Evolutionary conservation across 2,888 invertebrate genomes (phyloP), one percentile per base, ranked within the genome.

Genomic region (Plutella xylostella): DNA sequence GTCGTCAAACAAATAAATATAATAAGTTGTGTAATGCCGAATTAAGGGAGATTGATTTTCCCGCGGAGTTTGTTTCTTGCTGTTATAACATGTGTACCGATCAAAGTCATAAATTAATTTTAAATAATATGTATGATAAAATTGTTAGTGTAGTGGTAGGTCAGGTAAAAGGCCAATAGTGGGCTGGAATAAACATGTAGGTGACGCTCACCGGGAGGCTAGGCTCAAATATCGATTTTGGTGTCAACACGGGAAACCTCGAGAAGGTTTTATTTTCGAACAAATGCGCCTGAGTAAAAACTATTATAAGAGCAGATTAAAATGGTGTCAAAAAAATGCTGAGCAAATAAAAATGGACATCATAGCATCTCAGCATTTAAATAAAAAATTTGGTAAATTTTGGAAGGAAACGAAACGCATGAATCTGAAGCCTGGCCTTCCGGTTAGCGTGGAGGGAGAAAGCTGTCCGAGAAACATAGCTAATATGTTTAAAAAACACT

Each of bases 131-230:
- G 31, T 31, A 31, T 31, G 6, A 6, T 31, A n/a, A 31, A 4
- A 12, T n/a, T 12, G 31, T 31, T 4, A 31, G 31, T 31, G 9
- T 4, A 12, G 12, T 31, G 6, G n/a, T 11, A 5, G n/a, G n/a
- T 31, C 17, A 18, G 17, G 17, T 4, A 35, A 35, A 19, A 35
- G 30, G 15, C 19, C 15, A 1, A 40, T 46, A 1, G 28, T 33
- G 11, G 47, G 47, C 1, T 47, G 45, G 46, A 49, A 49, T 21
- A 44, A 34, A 19, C 43, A 46, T 33, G 48, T 49, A 1, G 19
- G 31, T 2, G 42, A 22, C 12, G 46, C 46, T 34, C 48, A 49
- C 21, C 15, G 34, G 42, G 35, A 35, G 37, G 44, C 48, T 4
- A 35, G 45, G 31, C 22, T n/a, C 35, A 14, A 18, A 9, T 37